These are phyloP conservation scores for Hafferia zeledoni DNA, from an alignment of 2,797 vertebrate species.

Conservation along the genomic window DNA sequence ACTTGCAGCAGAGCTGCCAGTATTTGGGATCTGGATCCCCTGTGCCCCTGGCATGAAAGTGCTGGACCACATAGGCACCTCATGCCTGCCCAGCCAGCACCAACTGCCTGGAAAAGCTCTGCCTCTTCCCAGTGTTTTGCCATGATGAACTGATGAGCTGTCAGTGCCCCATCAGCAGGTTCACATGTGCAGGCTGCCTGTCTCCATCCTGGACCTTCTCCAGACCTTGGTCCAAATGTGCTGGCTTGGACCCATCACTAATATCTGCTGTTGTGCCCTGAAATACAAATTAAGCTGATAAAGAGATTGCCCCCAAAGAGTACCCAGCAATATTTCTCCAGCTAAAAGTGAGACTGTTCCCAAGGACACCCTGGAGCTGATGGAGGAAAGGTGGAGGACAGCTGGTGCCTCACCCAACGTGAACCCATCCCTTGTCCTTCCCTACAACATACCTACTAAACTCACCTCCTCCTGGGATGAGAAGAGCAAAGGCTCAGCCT, in stretches of 20 bases:
- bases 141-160: fast-evolving
- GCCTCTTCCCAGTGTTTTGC: neutral
- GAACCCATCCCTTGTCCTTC: neutral
- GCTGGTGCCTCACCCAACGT: fast-evolving
- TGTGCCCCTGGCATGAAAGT: neutral
- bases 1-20: neutral
- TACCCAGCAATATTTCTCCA: neutral
- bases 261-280: neutral
- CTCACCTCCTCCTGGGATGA: neutral
- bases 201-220: neutral
- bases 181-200: neutral
- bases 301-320: neutral
- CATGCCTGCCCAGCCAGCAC: fast-evolving
- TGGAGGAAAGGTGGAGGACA: neutral
- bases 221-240: neutral
- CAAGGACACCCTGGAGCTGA: neutral
- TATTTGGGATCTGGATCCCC: fast-evolving
- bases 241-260: neutral
- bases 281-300: neutral
- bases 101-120: neutral
- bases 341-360: neutral
- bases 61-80: neutral
- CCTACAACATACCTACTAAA: neutral
- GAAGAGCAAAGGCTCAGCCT: neutral
- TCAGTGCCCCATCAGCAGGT: neutral